Conservation (phyloP, 2,113 vertebrate genomes). For the Tragelaphus scriptus region DNA sequence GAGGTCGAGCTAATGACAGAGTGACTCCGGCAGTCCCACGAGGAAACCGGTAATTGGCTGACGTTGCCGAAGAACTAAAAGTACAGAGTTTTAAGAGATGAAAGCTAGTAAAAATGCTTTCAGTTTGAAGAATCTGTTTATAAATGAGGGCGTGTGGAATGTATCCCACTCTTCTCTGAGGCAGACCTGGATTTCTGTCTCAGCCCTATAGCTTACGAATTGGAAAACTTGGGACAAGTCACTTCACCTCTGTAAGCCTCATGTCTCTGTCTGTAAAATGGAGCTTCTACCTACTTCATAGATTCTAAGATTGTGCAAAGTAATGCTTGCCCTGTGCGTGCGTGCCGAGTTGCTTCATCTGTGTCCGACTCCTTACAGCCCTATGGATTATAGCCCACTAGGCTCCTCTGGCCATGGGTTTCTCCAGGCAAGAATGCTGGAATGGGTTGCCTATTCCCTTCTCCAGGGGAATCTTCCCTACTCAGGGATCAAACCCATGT, state of each 20-base stretch:
- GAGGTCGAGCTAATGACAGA: too few relatives aligned
- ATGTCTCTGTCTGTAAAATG: background rate
- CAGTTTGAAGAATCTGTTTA: background rate
- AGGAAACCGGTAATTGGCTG: background rate
- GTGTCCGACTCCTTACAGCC: background rate
- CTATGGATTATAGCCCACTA: background rate
- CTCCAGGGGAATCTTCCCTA: background rate
- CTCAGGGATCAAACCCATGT: background rate
- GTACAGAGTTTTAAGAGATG: background rate
- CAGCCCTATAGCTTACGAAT: background rate
- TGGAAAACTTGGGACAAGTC: background rate
- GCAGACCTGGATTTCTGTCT: background rate
- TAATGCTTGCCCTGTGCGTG: background rate
- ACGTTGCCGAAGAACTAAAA: background rate
- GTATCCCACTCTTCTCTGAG: background rate
- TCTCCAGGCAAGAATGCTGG: background rate
- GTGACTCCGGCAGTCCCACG: background rate
- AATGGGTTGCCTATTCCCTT: background rate
- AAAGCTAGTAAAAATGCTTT: background rate
- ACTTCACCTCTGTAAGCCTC: background rate
- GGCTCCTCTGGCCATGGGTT: background rate
- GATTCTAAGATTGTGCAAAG: background rate
- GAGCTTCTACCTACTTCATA: background rate
- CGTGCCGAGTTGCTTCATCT: background rate
- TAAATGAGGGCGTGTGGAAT: background rate